phyloP scores from a whole-genome alignment of 2,888 invertebrate species.

The Charanyca ferruginea region DNA sequence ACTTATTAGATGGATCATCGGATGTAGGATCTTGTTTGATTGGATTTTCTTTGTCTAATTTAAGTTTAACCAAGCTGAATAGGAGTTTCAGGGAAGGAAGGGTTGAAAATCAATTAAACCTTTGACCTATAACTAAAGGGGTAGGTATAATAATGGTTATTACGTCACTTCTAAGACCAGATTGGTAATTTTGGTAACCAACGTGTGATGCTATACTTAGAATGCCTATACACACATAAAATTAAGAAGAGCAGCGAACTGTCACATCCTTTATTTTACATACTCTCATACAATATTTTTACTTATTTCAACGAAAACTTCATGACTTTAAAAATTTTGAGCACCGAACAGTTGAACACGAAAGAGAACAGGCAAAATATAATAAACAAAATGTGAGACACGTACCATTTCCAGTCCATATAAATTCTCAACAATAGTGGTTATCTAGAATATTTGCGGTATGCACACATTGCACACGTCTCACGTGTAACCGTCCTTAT shows the following conservation, averaged over 20 bases:
- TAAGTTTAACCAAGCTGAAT: constrained; percentile 43
- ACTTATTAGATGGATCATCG: constrained; percentile 55
- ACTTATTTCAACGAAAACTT: background rate
- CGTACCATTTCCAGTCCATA: constrained; percentile 44
- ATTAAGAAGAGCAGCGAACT: no score
- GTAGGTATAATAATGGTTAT: constrained; percentile 24
- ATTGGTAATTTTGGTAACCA: constrained; percentile 3
- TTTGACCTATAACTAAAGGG: constrained; percentile 24
- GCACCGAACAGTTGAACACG: constrained; percentile 3
- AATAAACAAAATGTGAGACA: constrained; percentile 51
- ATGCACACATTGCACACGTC: constrained; percentile 29
- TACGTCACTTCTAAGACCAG: constrained; percentile 21
- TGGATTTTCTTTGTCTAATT: constrained; percentile 52
- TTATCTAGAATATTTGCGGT: constrained; percentile 39
- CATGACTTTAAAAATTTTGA: constrained; percentile 2
- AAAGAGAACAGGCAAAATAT: constrained; percentile 22
- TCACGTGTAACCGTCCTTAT: constrained; percentile 31
- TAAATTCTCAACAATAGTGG: constrained; percentile 39
- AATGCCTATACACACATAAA: no score
- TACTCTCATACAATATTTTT: background rate
- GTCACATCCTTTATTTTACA: no score
- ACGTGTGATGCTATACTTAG: constrained; percentile 17
- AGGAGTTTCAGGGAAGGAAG: constrained; percentile 31
- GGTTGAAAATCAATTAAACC: constrained; percentile 42
- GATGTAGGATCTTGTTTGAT: constrained; percentile 46